Percentiles rank a stretch among this genome's conserved stretches.
Evolutionary conservation across 2,113 vertebrate genomes (phyloP).

Genomic region (Pseudolaguvia tuberculata): DNA sequence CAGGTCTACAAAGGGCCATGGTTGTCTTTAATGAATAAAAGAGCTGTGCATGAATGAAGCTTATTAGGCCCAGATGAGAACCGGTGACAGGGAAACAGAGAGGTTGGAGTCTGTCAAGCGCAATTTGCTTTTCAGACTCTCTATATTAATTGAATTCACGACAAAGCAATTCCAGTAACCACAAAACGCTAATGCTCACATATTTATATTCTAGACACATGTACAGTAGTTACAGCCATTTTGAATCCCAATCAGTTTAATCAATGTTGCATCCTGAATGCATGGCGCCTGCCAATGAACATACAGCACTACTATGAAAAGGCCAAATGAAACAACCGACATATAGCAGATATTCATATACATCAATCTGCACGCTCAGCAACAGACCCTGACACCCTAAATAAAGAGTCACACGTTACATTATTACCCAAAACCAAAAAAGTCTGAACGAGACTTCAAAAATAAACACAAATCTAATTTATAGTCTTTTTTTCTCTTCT

Average conservation of each 20-base stretch:
- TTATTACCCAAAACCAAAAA: no score
- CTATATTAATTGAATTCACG: conserved; percentile 69
- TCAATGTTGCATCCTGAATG: neutral
- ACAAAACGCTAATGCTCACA: conserved; percentile 59
- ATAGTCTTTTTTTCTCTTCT: no score
- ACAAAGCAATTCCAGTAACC: conserved; percentile 64
- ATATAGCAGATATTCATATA: no score
- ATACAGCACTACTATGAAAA: no score
- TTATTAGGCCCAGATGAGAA: conserved; percentile 76
- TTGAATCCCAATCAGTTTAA: conserved; percentile 38
- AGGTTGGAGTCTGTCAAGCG: conserved; percentile 61
- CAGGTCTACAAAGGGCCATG: conserved; percentile 80
- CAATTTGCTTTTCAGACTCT: conserved; percentile 60
- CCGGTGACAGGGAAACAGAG: conserved; percentile 53
- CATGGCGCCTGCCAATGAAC: no score
- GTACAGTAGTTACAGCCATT: conserved; percentile 51
- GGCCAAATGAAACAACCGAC: no score
- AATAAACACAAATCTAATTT: no score
- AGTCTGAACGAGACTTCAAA: no score
- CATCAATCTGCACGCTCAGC: no score
- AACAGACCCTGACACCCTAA: no score
- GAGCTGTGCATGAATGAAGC: conserved; percentile 82
- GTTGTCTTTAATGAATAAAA: conserved; percentile 87
- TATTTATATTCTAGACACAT: conserved; percentile 64
- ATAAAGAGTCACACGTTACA: no score